Evolutionary conservation across 2,113 vertebrate species (phyloP), one percentile per base, ranked within the genome.

Genomic region (Cryptotis parvus): DNA sequence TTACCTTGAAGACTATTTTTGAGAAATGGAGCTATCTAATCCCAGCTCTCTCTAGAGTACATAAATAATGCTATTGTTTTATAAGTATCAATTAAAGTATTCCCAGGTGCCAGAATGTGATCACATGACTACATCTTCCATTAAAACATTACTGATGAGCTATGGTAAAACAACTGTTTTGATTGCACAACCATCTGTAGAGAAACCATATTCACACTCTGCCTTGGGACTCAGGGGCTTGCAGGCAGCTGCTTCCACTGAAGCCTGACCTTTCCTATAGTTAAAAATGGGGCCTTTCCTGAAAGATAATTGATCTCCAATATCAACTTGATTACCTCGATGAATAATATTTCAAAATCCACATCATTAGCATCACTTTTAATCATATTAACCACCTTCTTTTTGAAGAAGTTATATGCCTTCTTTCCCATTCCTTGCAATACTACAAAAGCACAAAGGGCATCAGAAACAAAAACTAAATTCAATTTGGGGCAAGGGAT

Each of bases 1-100:
- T 73, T 0, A 49, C 65, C 1, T 61, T 75, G 45, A 41, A 58
- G 65, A 61, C n/a, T 39, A 65, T 70, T 76, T 72, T 66, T 79
- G 31, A 9, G 10, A 35, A 35, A 31, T 4, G 15, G 4, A 61
- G 5, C 2, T 74, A 27, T 12, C 33, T 29, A 49, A 65, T 12
- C 37, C 6, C 10, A 45, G 16, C 1, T 35, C 33, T 74, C 18
- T 37, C 6, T 1, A 58, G 1, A 41, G 6, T 77, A 33, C 1
- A 63, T 24, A 58, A 87, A 22, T 29, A 77, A 4, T 66, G 8
- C 18, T 78, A 41, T 39, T 68, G 18, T 58, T 76, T 12, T 61
- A 37, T 76, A 77, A 52, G 41, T 76, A 29, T 27, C 65, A 70
- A 37, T 63, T 12, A 83, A 95, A 93, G 18, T 20, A 86, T 39